These are phyloP conservation scores for Pseudochirops cupreus DNA, from an alignment of 2,797 vertebrate species.

Conservation along the genomic window DNA sequence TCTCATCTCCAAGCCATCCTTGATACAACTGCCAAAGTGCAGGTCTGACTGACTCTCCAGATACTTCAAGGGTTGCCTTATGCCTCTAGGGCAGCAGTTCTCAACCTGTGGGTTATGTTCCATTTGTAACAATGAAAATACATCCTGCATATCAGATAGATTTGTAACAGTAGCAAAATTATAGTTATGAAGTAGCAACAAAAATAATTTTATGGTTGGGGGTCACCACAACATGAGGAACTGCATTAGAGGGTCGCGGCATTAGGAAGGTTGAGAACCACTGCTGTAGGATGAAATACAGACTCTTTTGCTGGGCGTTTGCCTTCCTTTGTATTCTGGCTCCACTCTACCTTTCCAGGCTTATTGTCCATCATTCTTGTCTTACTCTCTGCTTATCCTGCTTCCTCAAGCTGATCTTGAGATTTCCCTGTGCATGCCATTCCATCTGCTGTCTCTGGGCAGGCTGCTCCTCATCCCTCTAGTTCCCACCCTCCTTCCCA, in stretches of 20 bases:
- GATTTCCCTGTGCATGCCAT: neutral
- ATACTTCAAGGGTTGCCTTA: neutral
- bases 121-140: too few relatives aligned
- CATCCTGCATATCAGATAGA: too few relatives aligned
- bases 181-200: too few relatives aligned
- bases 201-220: too few relatives aligned
- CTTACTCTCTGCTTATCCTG: neutral
- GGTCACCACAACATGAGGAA: too few relatives aligned
- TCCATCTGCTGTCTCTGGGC: neutral
- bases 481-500: neutral
- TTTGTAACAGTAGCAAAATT: too few relatives aligned
- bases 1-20: neutral
- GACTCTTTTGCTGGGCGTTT: neutral
- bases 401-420: neutral
- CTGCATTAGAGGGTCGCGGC: too few relatives aligned
- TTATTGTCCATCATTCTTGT: neutral
- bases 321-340: neutral
- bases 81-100: neutral
- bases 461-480: neutral
- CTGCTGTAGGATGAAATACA: neutral
- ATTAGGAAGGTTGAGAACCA: too few relatives aligned
- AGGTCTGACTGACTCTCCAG: neutral
- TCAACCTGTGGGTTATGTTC: too few relatives aligned
- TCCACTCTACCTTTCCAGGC: neutral
- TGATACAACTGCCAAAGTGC: neutral